phyloP scores from a whole-genome alignment of 2,113 vertebrate species.

The Megaptera novaeangliae region DNA sequence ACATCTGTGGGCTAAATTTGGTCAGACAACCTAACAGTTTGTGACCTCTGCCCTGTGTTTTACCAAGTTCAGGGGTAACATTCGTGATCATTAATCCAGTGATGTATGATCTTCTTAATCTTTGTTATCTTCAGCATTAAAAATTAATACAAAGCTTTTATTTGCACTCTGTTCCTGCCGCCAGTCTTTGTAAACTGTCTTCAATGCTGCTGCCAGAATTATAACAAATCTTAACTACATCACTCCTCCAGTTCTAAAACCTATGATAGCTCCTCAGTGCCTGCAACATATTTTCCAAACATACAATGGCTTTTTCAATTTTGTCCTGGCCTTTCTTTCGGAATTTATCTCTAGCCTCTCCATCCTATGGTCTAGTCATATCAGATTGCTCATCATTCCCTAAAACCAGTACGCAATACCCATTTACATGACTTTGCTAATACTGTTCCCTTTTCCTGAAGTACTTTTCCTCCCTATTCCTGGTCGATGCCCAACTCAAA shows the following conservation, averaged over 20 bases:
- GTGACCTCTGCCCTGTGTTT: neutral
- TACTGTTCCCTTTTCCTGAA: neutral
- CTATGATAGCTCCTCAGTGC: neutral
- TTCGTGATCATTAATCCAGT: neutral
- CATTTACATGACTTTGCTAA: neutral
- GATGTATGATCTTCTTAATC: neutral
- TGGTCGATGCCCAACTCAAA: neutral
- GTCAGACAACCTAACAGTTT: neutral
- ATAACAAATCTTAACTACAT: neutral
- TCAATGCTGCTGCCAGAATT: neutral
- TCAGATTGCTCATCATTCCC: neutral
- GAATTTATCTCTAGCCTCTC: neutral
- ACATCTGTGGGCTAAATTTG: neutral
- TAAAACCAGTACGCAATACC: neutral
- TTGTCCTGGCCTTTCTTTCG: neutral
- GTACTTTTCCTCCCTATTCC: neutral
- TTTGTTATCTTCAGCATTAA: constrained; percentile 25
- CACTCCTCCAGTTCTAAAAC: neutral
- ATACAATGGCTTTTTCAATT: neutral
- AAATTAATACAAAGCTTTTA: constrained; percentile 8
- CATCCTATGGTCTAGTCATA: neutral
- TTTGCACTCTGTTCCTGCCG: neutral
- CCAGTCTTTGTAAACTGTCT: neutral
- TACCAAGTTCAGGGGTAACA: neutral
- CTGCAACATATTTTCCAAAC: neutral